Base-by-base conservation (phyloP, 2,797 vertebrate genomes). In the Hirundo rustica region DNA sequence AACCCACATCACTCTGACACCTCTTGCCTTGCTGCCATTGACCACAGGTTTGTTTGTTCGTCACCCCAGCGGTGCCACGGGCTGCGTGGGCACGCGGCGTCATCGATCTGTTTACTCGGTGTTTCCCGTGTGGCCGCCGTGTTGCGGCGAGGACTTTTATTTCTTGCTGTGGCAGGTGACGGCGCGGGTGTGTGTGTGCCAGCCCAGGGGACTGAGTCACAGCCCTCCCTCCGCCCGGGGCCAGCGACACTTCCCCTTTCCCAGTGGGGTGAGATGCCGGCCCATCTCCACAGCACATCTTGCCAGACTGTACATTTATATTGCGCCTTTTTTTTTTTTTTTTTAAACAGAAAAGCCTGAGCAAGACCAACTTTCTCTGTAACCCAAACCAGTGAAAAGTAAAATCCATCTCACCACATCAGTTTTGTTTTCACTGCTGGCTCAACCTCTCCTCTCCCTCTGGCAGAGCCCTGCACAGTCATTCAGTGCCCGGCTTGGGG, bases 401-500 rank as follows among this genome's bases (percentile, higher is more conserved):
- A 97, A 98, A 97, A 97, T 97, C 91, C 96, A 94, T 89, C 96
- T 98, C 77, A 98, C 98, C 98, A 48, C 98, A 98, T 97, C 87
- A 93, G 98, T 98, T 98, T 98, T 98, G 97, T 97, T 98, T 98
- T 98, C 97, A 96, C 96, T 98, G 96, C 88, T 95, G 82, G 93
- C 96, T 94, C 96, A 95, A 85, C 97, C 97, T 96, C 67, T 97
- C 95, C 95, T 89, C 96, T 96, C 96, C 88, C 88, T 92, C 96
- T 96, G 95, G 95, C 71, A 95, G 92, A 97, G 95, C 89, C 89
- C 66, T 94, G 92, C 86, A 97, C 96, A 98, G 97, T 98, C 98
- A 98, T 98, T 97, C 94, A 79, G 96, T 85, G 61, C 97, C 96
- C 74, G 3, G 93, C 96, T 96, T 97, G 98, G 98, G 97, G 97